Percentiles rank a stretch among this genome's conserved stretches.
Evolutionary conservation across 2,113 vertebrate genomes (phyloP).

Genomic region (Tachycineta bicolor): DNA sequence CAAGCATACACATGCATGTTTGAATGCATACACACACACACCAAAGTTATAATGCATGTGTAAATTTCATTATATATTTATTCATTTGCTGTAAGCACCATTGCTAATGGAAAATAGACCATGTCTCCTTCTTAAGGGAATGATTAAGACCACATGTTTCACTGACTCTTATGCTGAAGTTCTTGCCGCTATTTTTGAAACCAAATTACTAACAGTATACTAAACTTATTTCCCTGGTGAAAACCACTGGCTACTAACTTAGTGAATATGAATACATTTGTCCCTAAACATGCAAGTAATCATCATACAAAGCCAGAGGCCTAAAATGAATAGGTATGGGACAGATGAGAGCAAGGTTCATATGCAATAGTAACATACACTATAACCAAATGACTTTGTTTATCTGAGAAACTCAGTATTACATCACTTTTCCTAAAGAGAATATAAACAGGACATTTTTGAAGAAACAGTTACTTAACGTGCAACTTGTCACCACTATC

Average conservation of each 20-base stretch:
- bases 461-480: constrained; percentile 74
- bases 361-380: constrained; percentile 16
- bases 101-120: constrained; percentile 79
- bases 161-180: constrained; percentile 60
- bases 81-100: constrained; percentile 70
- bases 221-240: constrained; percentile 77
- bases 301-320: constrained; percentile 9
- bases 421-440: constrained; percentile 68
- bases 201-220: constrained; percentile 72
- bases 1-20: neutral
- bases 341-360: constrained; percentile 10
- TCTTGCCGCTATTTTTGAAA: constrained; percentile 62
- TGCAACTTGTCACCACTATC: constrained; percentile 75
- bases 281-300: constrained; percentile 64
- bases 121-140: constrained; percentile 73
- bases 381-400: constrained; percentile 62
- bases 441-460: constrained; percentile 69
- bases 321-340: constrained; percentile 13
- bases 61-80: constrained; percentile 72
- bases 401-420: constrained; percentile 66
- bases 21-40: neutral
- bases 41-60: constrained; percentile 57
- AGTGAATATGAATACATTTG: constrained; percentile 41
- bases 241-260: constrained; percentile 76
- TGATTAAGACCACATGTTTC: constrained; percentile 79